phyloP scores from a whole-genome alignment of 2,888 invertebrate genomes.

The Agriopis leucophaearia region DNA sequence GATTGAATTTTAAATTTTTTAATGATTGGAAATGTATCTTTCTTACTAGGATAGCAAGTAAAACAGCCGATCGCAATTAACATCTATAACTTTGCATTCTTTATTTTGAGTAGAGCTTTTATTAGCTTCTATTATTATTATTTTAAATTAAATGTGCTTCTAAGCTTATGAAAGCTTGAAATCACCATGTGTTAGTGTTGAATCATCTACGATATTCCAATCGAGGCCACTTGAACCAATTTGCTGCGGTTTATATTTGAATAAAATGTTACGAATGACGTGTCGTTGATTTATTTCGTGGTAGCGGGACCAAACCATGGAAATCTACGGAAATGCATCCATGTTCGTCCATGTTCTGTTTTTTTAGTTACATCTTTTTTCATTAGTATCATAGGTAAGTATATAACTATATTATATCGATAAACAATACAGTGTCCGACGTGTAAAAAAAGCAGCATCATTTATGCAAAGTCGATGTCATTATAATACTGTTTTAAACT shows the following conservation, averaged over 20 bases:
- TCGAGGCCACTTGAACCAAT: constrained; percentile 30
- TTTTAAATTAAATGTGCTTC: neutral
- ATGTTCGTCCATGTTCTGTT: too few relatives aligned
- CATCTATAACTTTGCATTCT: too few relatives aligned
- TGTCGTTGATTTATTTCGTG: constrained; percentile 12
- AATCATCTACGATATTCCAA: constrained; percentile 16
- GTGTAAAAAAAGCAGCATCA: neutral
- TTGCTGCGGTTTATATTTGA: constrained; percentile 33
- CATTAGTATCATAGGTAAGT: neutral
- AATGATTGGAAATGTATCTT: too few relatives aligned
- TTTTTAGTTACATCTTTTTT: too few relatives aligned
- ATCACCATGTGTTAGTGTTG: constrained; percentile 19
- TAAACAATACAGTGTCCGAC: neutral
- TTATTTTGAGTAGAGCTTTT: neutral
- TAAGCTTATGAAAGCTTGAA: neutral
- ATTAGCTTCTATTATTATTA: neutral
- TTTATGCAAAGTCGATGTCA: neutral
- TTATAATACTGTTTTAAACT: too few relatives aligned
- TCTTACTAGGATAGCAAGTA: too few relatives aligned
- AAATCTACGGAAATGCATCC: neutral
- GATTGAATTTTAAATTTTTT: too few relatives aligned
- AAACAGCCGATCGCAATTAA: too few relatives aligned
- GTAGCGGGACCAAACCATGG: neutral
- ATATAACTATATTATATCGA: too few relatives aligned
- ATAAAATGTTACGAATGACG: constrained; percentile 11